These are phyloP conservation scores for Lepetodrilus schrolli DNA, from an alignment of 2,888 invertebrate genomes.

Conservation along the genomic window DNA sequence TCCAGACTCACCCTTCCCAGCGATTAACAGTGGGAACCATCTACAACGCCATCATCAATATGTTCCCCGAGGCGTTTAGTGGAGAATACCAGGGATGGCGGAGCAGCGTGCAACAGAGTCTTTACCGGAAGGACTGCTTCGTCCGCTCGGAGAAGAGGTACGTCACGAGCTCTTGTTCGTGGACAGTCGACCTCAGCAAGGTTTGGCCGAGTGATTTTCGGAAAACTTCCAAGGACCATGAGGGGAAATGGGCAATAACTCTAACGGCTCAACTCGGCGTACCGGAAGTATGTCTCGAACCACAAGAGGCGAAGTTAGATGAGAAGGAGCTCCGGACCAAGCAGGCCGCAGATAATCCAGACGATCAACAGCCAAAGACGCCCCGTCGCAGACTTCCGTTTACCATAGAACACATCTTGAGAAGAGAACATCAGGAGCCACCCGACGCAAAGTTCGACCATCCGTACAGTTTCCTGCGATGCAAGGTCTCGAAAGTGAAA, in stretches of 20 bases:
- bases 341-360: neutral
- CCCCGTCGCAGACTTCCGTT: neutral
- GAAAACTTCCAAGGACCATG: neutral
- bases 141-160: constrained; percentile 3
- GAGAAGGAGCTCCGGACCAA: neutral
- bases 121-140: constrained; percentile 55
- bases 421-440: neutral
- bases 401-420: neutral
- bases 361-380: neutral
- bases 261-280: neutral
- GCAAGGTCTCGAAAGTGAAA: neutral
- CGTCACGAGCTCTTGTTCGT: constrained; percentile 31
- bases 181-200: constrained; percentile 48
- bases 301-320: neutral
- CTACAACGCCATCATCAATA: constrained; percentile 37
- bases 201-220: constrained; percentile 45
- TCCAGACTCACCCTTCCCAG: constrained; percentile 48
- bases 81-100: constrained; percentile 58
- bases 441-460: constrained; percentile 14
- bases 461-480: neutral
- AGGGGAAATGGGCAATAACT: neutral
- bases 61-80: constrained; percentile 60
- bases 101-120: constrained; percentile 58
- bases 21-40: constrained; percentile 51
- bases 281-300: neutral